Conservation (phyloP, 2,888 invertebrate genomes). For the Blastobasis lacticolella region DNA sequence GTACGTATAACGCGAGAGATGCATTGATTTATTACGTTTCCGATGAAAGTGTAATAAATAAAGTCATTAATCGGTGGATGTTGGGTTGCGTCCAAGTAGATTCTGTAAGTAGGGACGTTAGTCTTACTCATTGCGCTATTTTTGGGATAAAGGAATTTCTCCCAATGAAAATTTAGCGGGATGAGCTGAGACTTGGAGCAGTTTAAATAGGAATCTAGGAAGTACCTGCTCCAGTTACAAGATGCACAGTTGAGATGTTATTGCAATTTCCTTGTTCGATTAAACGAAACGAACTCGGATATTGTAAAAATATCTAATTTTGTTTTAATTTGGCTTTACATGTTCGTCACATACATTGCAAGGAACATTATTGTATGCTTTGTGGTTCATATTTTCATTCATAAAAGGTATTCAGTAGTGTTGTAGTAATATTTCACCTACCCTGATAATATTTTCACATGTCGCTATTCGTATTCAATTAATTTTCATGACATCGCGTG, state of each 20-base stretch:
- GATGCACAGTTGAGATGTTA: slow-evolving; percentile 24
- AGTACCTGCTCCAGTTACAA: slow-evolving; percentile 23
- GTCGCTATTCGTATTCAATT: too few relatives aligned
- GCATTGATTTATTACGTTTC: not conserved
- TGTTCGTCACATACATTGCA: slow-evolving; percentile 54
- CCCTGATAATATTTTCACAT: too few relatives aligned
- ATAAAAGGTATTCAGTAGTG: not conserved
- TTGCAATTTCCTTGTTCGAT: slow-evolving; percentile 22
- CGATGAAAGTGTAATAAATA: slow-evolving; percentile 6
- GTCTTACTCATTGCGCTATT: slow-evolving; percentile 46
- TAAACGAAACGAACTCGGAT: slow-evolving; percentile 9
- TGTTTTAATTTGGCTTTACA: slow-evolving; percentile 46
- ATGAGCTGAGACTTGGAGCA: slow-evolving; percentile 31
- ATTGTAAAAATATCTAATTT: slow-evolving; percentile 28
- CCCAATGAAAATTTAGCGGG: slow-evolving; percentile 15
- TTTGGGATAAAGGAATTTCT: slow-evolving; percentile 12
- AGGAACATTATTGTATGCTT: slow-evolving; percentile 60
- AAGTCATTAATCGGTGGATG: slow-evolving; percentile 24
- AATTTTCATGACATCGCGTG: too few relatives aligned
- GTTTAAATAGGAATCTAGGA: slow-evolving; percentile 17
- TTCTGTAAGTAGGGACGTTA: slow-evolving; percentile 50
- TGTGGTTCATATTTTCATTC: slow-evolving; percentile 17
- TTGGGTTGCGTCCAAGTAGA: slow-evolving; percentile 69
- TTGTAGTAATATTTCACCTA: too few relatives aligned
- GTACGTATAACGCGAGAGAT: too few relatives aligned